Evolutionary conservation across 2,113 vertebrate species (phyloP), one percentile per base, ranked within the genome.

Genomic region (Lophura nycthemera): DNA sequence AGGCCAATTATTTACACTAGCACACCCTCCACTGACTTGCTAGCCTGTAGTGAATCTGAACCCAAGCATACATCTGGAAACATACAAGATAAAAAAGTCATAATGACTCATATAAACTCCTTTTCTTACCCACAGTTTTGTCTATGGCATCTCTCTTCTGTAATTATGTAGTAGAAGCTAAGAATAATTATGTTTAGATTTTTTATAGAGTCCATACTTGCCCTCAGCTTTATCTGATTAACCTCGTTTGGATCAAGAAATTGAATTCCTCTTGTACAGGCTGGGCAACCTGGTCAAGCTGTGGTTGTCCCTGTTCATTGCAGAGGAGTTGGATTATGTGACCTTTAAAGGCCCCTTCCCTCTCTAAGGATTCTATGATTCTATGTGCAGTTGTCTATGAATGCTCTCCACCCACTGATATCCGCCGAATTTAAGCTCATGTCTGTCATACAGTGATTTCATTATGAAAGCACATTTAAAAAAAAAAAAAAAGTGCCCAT

Each of bases 1-100:
- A 92, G 57, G 73, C 50, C 61, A 60, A 56, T 86, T 91, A 88
- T 78, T 91, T 81, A 93, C 79, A 94, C 76, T 29, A 83, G 56
- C 13, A 18, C 64, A 83, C 70, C 29, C 17, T 47, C 45, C 16
- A 38, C 36, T 83, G 72, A 60, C 3, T 83, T 54, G 34, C 42
- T 80, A 38, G 13, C 29, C 64, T 70, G 30, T 66, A 60, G 71
- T 80, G 66, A 83, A 86, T 83, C 64, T 66, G 72, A 88, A 85
- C 59, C 8, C 29, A 66, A 85, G 8, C n/a, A 20, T 60, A 45
- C 36, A n/a, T 57, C 24, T 80, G 50, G 42, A 90, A 95, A 82
- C 0, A 4, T 79, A 56, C 2, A 69, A 75, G 40, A 75, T 15
- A 19, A 20, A 3, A n/a, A 87, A 91, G 24, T 59, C 16, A 22